Percentiles rank a stretch among this genome's conserved stretches.
Conservation (phyloP, 2,888 invertebrate genomes). For the Cylindroiulus punctatus region DNA sequence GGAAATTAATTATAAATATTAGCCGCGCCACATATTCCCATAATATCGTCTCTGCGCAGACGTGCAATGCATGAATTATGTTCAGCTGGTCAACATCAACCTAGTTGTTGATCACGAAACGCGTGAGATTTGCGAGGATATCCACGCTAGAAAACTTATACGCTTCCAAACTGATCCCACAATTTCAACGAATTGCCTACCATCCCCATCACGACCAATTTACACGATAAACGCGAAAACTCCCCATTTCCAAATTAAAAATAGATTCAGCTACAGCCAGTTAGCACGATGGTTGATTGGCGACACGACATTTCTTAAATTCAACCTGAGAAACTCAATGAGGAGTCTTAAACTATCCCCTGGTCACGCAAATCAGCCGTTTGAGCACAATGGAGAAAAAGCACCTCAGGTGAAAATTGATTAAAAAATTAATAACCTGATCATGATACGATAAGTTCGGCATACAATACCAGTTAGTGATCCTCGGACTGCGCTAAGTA, state of each 20-base stretch:
- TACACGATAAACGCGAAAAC: not conserved
- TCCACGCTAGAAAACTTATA: not conserved
- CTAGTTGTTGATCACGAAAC: slow-evolving; percentile 13
- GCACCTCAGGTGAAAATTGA: not conserved
- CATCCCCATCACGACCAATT: not conserved
- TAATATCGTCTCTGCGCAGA: slow-evolving; percentile 37
- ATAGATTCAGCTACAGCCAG: not conserved
- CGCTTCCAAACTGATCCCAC: not conserved
- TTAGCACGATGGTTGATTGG: not conserved
- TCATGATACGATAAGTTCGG: too few species aligned
- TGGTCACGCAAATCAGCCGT: not conserved
- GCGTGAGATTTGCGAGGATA: slow-evolving; percentile 10
- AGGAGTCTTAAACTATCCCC: not conserved
- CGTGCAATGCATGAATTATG: slow-evolving; percentile 34
- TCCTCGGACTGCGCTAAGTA: too few species aligned
- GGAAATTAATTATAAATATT: slow-evolving; percentile 38
- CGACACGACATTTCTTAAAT: not conserved
- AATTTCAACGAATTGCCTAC: not conserved
- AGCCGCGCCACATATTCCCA: slow-evolving; percentile 12
- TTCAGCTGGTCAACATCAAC: slow-evolving; percentile 11
- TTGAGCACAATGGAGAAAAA: not conserved
- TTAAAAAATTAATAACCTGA: too few species aligned
- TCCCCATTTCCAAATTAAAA: slow-evolving; percentile 10
- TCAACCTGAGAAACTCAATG: not conserved
- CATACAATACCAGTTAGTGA: too few species aligned